Evolutionary conservation across 1,140 invertebrate species (phyloP).

Genomic region (Megalopta genalis): DNA sequence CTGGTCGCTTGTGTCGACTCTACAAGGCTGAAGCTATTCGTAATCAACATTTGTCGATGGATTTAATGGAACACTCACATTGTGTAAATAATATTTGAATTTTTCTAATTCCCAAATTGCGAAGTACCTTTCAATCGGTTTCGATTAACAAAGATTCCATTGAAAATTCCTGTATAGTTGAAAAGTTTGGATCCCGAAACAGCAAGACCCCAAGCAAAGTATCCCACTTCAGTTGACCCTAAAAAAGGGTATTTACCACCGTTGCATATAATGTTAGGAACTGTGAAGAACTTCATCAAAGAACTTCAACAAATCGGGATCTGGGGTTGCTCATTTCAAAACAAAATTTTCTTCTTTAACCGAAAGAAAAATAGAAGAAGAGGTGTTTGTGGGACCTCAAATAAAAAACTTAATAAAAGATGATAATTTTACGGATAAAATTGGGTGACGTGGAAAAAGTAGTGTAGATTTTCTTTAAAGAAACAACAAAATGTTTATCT

Average conservation of each 20-base stretch:
- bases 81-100: too few relatives aligned
- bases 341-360: neutral
- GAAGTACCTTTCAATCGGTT: too few relatives aligned
- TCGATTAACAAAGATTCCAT: too few relatives aligned
- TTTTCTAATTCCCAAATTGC: too few relatives aligned
- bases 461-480: neutral
- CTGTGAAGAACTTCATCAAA: constrained; percentile 38
- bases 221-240: neutral
- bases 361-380: constrained; percentile 23
- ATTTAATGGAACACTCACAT: too few relatives aligned
- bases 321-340: neutral
- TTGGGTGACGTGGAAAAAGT: neutral
- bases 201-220: too few relatives aligned
- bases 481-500: neutral
- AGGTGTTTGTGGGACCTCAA: too few relatives aligned
- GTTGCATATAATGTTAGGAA: constrained; percentile 16
- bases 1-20: too few relatives aligned
- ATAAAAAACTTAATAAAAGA: constrained; percentile 11
- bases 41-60: too few relatives aligned
- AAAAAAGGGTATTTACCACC: constrained; percentile 7
- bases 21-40: too few relatives aligned
- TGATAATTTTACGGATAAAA: neutral
- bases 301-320: constrained; percentile 3
- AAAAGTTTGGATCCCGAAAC: too few relatives aligned
- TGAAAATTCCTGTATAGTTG: too few relatives aligned